These are phyloP conservation scores for Drosophila trichaetosa DNA, from an alignment of 2,888 invertebrate species.

Conservation along the genomic window DNA sequence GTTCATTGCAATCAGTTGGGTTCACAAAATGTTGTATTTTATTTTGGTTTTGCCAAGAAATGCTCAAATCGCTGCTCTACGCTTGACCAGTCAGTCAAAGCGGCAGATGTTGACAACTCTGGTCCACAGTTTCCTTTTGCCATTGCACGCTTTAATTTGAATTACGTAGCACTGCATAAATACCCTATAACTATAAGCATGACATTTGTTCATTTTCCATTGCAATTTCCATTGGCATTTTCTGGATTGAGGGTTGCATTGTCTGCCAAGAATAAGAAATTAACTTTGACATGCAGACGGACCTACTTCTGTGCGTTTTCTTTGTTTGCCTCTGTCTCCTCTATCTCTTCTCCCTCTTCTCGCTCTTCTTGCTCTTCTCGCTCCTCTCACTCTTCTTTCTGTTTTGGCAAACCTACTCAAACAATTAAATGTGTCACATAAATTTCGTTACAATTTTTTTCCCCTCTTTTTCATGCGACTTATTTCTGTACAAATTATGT, in stretches of 20 bases:
- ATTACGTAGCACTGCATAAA: constrained; percentile 57
- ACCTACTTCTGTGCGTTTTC: constrained; percentile 41
- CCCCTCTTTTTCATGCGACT: constrained; percentile 52
- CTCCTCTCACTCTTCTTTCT: neutral
- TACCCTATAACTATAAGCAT: constrained; percentile 24
- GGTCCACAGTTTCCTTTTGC: constrained; percentile 55
- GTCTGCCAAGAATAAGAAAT: constrained; percentile 73
- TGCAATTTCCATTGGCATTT: constrained; percentile 20
- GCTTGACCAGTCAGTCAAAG: constrained; percentile 43
- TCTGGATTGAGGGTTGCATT: constrained; percentile 46
- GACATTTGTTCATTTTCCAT: constrained; percentile 69
- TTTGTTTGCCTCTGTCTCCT: constrained; percentile 30
- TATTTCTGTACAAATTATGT: constrained; percentile 70
- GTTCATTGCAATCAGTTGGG: constrained; percentile 45
- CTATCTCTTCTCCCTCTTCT: constrained; percentile 3
- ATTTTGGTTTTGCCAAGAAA: constrained; percentile 50
- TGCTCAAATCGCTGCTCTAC: constrained; percentile 12
- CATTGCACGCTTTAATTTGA: constrained; percentile 76
- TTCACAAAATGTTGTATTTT: constrained; percentile 22
- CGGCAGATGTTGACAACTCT: constrained; percentile 43
- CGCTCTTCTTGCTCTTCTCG: constrained; percentile 1
- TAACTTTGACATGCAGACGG: constrained; percentile 77
- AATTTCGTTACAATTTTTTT: constrained; percentile 67
- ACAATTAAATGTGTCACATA: constrained; percentile 78
- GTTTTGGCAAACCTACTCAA: constrained; percentile 68